Base-by-base conservation (phyloP, 2,797 vertebrate species). In the Silurus aristotelis region DNA sequence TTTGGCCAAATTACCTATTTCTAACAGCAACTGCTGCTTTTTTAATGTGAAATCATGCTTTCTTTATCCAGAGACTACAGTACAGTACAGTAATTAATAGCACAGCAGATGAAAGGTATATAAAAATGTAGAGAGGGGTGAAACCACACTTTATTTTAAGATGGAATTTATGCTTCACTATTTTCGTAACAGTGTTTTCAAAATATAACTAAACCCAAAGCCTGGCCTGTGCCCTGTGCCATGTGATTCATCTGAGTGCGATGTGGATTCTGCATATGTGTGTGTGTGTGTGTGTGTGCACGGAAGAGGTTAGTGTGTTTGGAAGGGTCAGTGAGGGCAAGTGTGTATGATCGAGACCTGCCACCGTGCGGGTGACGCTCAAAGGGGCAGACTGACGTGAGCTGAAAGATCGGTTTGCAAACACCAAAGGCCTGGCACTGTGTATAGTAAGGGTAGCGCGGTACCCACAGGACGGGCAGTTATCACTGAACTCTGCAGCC, bases 371-470 rank as follows among this genome's bases (percentile, higher is more conserved):
- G 84, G 84, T 93, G 91, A 93, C 83, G 84, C 91, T 89, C 89
- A 84, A 84, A 87, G 80, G 86, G 68, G 61, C 79, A 72, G 77
- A 91, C 80, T 91, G 90, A 93, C 89, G 83, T 90, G 89, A 89
- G 89, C 73, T 61, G 17, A 31, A 82, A 85, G 89, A 91, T 94
- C 91, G 76, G 83, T 89, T 93, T 92, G 88, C 91, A 92, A 86
- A 90, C 86, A 87, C 86, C 88, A 89, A 91, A 90, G 88, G 76
- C 78, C 82, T 89, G 89, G 88, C 84, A 31, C 85, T 68, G 27
- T 12, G 79, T 85, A 87, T 85, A 87, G 86, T n/a, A 56, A 77
- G 82, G 81, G 77, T 83, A 84, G 85, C 6, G 25, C 52, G 70
- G 84, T 83, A 80, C 56, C 63, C 85, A 76, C 73, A 78, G 70